Base-by-base conservation (phyloP, 2,888 invertebrate genomes). In the Platycnemis pennipes region DNA sequence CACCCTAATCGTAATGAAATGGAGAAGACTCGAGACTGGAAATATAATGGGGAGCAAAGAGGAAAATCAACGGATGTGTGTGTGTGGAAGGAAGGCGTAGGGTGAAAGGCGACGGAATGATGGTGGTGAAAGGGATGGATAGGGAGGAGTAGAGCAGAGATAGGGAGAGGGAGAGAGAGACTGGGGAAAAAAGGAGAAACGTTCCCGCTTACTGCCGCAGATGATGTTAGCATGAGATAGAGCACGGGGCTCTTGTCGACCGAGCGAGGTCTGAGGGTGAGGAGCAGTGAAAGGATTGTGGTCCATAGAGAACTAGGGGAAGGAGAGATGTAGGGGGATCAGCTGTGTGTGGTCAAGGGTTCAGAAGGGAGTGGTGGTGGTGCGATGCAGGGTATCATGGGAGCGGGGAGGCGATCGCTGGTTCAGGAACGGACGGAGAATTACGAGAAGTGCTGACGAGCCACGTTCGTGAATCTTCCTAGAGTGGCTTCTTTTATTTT, bases 211-310 rank as follows among this genome's bases (percentile, higher is more conserved):
- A 77, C 11, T 37, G 77, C 77, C 37, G 77, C 77, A 37, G 77
- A 77, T 77, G 77, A 77, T 77, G 77, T 77, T 77, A 77, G 77
- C 77, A 77, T 11, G 77, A 77, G 77, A 77, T 77, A 77, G 77
- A 77, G 77, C 77, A 77, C 77, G 77, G 37, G 77, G 8, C 77
- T 77, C 77, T 37, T 37, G 77, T 77, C 37, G 77, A 37, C 31
- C 7, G 77, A 13, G 77, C 3, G 77, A 37, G 77, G 77, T 13
- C 77, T 77, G 11, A 3, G n/a, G 63, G 53, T 53, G 13, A 19
- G 8, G 63, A n/a, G n/a, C n/a, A 77, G 77, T 77, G 77, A 77
- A 77, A 77, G 77, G 77, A 37, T 77, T 77, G 77, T 77, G 77
- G 77, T 77, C 77, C 13, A 37, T 77, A 37, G 77, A 31, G 37